Evolutionary conservation across 2,113 vertebrate species (phyloP).

Genomic region (Lamprologus tigripictilis): DNA sequence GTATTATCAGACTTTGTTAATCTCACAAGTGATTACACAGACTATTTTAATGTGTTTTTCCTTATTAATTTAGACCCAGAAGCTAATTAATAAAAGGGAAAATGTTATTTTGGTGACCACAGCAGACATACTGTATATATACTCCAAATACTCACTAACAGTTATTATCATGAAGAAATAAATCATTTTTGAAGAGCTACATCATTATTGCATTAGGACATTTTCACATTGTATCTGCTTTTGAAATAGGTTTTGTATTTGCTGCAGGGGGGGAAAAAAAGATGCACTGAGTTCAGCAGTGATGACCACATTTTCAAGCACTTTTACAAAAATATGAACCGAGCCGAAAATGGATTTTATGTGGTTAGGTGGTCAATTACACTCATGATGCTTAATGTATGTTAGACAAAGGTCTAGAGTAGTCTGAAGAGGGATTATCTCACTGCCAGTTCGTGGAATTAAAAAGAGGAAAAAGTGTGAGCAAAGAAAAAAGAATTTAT

Average conservation of each 20-base stretch:
- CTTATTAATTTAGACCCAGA: neutral
- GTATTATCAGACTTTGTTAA: neutral
- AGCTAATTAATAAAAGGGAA: neutral
- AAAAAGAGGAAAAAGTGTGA: neutral
- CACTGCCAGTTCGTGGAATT: neutral
- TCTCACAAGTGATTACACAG: neutral
- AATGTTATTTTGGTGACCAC: neutral
- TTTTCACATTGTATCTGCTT: neutral
- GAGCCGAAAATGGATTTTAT: slow-evolving; percentile 9
- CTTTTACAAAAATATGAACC: slow-evolving; percentile 4
- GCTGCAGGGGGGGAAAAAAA: neutral
- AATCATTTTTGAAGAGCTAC: neutral
- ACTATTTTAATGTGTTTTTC: neutral
- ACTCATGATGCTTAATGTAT: slow-evolving; percentile 13
- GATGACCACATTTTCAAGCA: neutral
- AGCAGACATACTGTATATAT: neutral
- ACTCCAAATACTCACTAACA: neutral
- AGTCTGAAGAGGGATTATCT: slow-evolving; percentile 2
- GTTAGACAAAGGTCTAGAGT: slow-evolving; percentile 12
- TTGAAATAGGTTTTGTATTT: neutral
- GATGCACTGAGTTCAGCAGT: neutral
- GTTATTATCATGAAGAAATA: neutral
- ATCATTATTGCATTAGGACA: neutral
- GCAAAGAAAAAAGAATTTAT: neutral
- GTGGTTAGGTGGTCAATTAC: slow-evolving; percentile 20